Base-by-base conservation (phyloP, 1,140 invertebrate genomes). In the Drosophila malerkotliana region DNA sequence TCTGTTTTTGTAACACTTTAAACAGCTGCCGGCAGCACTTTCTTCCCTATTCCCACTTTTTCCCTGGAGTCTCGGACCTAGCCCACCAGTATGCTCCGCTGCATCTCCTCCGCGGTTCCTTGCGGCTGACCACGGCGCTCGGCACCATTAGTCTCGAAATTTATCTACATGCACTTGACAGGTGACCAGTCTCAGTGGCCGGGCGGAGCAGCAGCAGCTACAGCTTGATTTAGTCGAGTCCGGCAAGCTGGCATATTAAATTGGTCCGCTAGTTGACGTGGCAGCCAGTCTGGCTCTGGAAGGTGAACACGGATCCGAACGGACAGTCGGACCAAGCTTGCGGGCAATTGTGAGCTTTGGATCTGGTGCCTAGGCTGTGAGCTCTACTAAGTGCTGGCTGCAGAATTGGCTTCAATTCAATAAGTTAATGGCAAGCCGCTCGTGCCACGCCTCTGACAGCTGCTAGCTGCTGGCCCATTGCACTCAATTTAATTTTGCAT, bases 91-190 rank as follows among this genome's bases (percentile, higher is more conserved):
- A 18, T 44, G 14, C 28, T 14, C 39, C n/a, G 15, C 30, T n/a
- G 32, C 15, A 45, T 37, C 14, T 49, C 21, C 49, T 30, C 59
- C 60, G 63, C 66, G 49, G 68, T 67, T 61, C 68, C 67, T 71
- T 80, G 81, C 73, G 73, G 77, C 68, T 61, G 41, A 18, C 41
- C 14, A 12, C 41, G 68, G 71, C 71, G 57, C 60, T 74, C 82
- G 75, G 82, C 78, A 64, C 82, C 72, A 87, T 87, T 87, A 87
- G 79, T 76, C 61, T 39, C 60, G 47, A 82, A 82, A 87, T 87
- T 82, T 87, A 88, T 87, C 83, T 83, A 88, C 83, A 88, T 88
- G 83, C 83, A 67, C 75, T 77, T 88, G 83, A 87, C 83, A 87
- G 83, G 83, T 88, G 72, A 66, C 68, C 62, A 56, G 66, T 48